Conservation (phyloP, 2,113 vertebrate species). For the Megaceryle maxima region DNA sequence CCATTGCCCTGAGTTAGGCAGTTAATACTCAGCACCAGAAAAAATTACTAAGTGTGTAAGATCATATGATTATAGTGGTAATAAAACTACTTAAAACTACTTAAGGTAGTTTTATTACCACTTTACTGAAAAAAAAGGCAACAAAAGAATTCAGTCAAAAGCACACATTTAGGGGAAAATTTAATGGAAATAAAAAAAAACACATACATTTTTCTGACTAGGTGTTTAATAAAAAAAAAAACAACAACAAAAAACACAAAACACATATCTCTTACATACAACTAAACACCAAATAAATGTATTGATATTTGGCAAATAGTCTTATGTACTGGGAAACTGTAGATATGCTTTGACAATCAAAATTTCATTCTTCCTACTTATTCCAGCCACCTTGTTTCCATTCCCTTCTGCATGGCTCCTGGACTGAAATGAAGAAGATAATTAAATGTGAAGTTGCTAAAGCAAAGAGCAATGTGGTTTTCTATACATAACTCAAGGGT, state of each 20-base stretch:
- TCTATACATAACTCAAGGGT: background rate
- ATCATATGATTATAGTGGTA: background rate
- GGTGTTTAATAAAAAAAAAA: background rate
- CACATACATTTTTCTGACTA: background rate
- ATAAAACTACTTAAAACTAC: background rate
- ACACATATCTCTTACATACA: background rate
- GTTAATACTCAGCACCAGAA: background rate
- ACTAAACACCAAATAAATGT: background rate
- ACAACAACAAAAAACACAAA: too few species aligned
- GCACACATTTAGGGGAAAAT: background rate
- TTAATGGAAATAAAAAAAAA: background rate
- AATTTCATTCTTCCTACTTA: background rate
- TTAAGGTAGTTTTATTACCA: background rate
- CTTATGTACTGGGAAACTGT: background rate
- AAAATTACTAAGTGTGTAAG: background rate
- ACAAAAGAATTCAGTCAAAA: background rate
- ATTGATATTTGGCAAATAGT: background rate
- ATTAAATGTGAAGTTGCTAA: background rate
- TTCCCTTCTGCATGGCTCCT: background rate
- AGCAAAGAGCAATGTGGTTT: background rate
- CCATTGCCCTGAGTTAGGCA: background rate
- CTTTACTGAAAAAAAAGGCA: background rate
- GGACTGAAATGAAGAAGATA: background rate
- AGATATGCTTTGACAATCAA: background rate
- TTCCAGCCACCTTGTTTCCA: background rate